These are phyloP conservation scores for Brachystomella parvula DNA, from an alignment of 1,140 invertebrate genomes.

Conservation along the genomic window DNA sequence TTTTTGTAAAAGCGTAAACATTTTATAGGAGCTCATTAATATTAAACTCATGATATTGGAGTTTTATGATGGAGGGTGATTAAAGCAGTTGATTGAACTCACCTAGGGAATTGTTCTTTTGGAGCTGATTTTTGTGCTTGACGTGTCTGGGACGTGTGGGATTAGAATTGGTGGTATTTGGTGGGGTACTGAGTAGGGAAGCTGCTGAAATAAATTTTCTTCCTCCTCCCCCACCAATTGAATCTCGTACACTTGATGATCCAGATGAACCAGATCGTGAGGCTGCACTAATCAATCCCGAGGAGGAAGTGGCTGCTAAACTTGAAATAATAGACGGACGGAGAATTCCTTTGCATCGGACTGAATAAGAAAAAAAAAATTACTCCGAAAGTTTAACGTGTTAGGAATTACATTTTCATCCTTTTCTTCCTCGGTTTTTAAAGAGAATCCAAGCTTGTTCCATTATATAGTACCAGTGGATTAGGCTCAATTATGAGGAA, in stretches of 20 bases:
- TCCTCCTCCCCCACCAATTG: too few relatives aligned
- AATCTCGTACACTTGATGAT: background rate
- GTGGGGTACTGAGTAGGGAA: background rate
- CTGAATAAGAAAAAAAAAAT: slow-evolving; percentile 14
- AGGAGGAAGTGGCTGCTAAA: slow-evolving; percentile 1
- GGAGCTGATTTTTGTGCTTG: slow-evolving; percentile 38
- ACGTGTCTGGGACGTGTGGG: slow-evolving; percentile 34
- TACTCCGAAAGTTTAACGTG: too few relatives aligned
- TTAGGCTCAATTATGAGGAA: too few relatives aligned
- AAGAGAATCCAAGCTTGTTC: too few relatives aligned
- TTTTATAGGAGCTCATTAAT: background rate
- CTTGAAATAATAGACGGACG: slow-evolving; percentile 24
- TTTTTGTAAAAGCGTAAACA: background rate
- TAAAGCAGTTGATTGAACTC: too few relatives aligned
- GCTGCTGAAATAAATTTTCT: too few relatives aligned
- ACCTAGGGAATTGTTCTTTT: slow-evolving; percentile 39
- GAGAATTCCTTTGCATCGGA: slow-evolving; percentile 28
- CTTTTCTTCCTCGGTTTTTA: too few relatives aligned
- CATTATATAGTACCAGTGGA: too few relatives aligned
- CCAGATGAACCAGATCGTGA: slow-evolving; percentile 23
- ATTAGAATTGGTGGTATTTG: background rate
- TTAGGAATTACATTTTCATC: too few relatives aligned
- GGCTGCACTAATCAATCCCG: slow-evolving; percentile 17
- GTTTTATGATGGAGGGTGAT: too few relatives aligned
- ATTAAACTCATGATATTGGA: background rate